These are phyloP conservation scores for Serrognathus titanus DNA, from an alignment of 2,888 invertebrate species.

Conservation along the genomic window DNA sequence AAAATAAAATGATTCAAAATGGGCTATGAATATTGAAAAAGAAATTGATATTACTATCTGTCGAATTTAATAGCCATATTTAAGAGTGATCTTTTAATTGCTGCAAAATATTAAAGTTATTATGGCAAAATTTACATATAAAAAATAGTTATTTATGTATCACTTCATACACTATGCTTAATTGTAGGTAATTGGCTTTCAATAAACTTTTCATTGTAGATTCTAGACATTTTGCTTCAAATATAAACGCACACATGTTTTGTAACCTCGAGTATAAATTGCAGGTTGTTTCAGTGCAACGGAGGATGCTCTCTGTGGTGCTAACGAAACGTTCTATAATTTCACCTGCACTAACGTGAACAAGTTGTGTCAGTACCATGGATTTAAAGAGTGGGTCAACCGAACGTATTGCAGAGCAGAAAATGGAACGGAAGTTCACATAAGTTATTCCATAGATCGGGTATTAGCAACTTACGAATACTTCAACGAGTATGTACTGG, in stretches of 20 bases:
- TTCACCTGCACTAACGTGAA: constrained; percentile 52
- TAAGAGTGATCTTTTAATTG: no score
- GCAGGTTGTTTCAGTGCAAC: constrained; percentile 64
- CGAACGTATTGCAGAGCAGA: constrained; percentile 50
- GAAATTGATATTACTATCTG: no score
- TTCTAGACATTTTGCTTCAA: neutral
- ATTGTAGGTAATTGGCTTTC: no score
- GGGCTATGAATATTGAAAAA: no score
- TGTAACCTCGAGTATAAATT: constrained; percentile 4
- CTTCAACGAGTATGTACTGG: constrained; percentile 72
- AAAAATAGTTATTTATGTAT: no score
- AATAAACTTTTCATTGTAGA: neutral
- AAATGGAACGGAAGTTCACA: constrained; percentile 39
- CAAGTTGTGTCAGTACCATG: constrained; percentile 51
- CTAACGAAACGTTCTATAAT: constrained; percentile 55
- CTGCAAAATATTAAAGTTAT: no score
- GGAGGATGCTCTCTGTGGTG: constrained; percentile 56
- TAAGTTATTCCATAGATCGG: constrained; percentile 55
- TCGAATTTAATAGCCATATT: no score
- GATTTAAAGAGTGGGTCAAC: constrained; percentile 46
- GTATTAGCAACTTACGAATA: constrained; percentile 53
- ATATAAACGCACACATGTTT: neutral
- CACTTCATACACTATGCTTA: no score
- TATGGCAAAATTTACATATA: no score
- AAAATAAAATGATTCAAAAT: no score